These are phyloP conservation scores for Ahaetulla prasina DNA, from an alignment of 2,113 vertebrate species.

Conservation along the genomic window DNA sequence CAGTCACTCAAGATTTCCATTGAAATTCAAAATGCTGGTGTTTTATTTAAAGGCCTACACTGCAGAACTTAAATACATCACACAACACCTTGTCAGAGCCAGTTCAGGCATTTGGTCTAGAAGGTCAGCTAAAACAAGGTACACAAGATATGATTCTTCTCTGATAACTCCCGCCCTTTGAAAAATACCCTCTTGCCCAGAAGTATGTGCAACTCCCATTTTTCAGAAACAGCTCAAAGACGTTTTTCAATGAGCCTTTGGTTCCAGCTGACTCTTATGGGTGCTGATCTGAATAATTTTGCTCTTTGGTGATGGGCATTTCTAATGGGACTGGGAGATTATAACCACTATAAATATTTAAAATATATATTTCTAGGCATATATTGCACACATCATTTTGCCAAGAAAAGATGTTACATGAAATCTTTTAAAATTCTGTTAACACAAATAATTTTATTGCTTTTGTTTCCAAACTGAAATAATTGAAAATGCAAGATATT, in stretches of 20 bases:
- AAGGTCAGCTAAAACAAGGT: not conserved
- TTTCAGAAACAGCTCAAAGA: not conserved
- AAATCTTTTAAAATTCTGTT: not conserved
- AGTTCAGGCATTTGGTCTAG: not conserved
- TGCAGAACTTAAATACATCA: not conserved
- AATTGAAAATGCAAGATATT: not conserved
- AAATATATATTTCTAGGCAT: not conserved
- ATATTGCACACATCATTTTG: not conserved
- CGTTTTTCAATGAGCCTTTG: not conserved
- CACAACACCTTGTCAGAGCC: not conserved
- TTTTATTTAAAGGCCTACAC: not conserved
- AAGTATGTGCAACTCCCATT: not conserved
- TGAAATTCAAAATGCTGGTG: not conserved
- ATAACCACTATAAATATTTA: not conserved
- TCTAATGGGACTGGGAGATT: not conserved
- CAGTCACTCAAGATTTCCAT: not conserved
- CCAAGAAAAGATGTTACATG: not conserved
- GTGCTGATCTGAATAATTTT: not conserved
- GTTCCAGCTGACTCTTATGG: not conserved
- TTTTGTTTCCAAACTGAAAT: not conserved
- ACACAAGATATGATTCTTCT: not conserved
- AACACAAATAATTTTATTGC: constrained; percentile 54
- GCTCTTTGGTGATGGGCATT: not conserved
- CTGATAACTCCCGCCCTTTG: not conserved
- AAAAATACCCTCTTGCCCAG: not conserved